phyloP scores from a whole-genome alignment of 2,888 invertebrate genomes.

The Bombylius major region DNA sequence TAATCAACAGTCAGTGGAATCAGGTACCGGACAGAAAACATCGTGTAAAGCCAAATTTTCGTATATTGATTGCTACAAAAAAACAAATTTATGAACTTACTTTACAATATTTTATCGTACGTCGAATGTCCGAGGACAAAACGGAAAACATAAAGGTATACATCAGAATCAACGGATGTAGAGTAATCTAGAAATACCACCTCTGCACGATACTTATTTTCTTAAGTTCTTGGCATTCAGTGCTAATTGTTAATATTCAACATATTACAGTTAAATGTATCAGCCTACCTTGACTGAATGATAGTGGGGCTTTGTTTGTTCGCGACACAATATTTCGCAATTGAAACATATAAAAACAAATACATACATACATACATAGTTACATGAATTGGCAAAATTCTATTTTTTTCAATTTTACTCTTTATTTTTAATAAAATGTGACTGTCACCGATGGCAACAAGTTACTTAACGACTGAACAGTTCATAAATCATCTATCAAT shows the following conservation, averaged over 20 bases:
- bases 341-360: slow-evolving; percentile 1
- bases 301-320: slow-evolving; percentile 2
- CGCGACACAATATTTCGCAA: slow-evolving; percentile 8
- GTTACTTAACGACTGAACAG: slow-evolving; percentile 6
- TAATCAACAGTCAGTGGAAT: slow-evolving; percentile 3
- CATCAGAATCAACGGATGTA: background rate
- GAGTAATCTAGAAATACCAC: background rate
- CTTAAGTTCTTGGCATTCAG: background rate
- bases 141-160: background rate
- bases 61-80: slow-evolving; percentile 5
- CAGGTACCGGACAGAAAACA: slow-evolving; percentile 4
- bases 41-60: slow-evolving; percentile 4
- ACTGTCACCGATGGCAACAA: slow-evolving; percentile 6
- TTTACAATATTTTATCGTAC: slow-evolving; percentile 6
- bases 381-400: background rate
- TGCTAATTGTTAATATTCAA: background rate
- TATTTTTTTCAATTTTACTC: background rate
- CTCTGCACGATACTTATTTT: background rate
- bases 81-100: slow-evolving; percentile 8
- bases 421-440: background rate
- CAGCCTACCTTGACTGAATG: slow-evolving; percentile 2
- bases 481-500: slow-evolving; percentile 7
- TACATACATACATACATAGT: slow-evolving; percentile 4
- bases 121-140: background rate
- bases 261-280: background rate